Percentiles rank a stretch among this genome's conserved stretches.
Evolutionary conservation across 2,113 vertebrate species (phyloP).

Genomic region (Semnornis frantzii): DNA sequence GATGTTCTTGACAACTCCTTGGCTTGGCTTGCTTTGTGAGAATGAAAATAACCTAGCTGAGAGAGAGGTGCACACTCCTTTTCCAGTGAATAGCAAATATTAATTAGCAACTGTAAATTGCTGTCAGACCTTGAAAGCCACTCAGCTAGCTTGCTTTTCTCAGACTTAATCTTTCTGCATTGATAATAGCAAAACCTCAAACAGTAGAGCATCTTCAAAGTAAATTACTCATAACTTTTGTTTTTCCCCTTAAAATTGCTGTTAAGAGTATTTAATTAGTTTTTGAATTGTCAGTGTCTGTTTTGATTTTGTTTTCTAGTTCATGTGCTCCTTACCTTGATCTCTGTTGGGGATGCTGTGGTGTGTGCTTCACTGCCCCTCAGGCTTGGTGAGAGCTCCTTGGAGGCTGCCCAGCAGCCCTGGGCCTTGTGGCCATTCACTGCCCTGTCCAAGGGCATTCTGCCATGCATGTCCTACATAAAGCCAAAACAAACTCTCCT

Average conservation of each 20-base stretch:
- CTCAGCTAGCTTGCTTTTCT: not conserved
- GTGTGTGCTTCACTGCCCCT: not conserved
- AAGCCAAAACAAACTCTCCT: not conserved
- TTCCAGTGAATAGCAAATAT: not conserved
- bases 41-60: not conserved
- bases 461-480: not conserved
- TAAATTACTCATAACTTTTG: not conserved
- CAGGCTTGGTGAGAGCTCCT: not conserved
- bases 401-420: not conserved
- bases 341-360: accelerated
- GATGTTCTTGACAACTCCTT: not conserved
- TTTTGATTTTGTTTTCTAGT: not conserved
- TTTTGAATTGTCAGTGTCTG: not conserved
- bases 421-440: not conserved
- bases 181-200: not conserved
- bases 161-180: not conserved
- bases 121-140: not conserved
- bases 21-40: not conserved
- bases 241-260: not conserved
- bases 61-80: not conserved
- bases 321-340: not conserved
- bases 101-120: not conserved
- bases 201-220: not conserved
- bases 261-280: not conserved
- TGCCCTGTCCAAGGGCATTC: not conserved